Evolutionary conservation across 2,797 vertebrate genomes (phyloP).

Genomic region (Capromys pilorides): DNA sequence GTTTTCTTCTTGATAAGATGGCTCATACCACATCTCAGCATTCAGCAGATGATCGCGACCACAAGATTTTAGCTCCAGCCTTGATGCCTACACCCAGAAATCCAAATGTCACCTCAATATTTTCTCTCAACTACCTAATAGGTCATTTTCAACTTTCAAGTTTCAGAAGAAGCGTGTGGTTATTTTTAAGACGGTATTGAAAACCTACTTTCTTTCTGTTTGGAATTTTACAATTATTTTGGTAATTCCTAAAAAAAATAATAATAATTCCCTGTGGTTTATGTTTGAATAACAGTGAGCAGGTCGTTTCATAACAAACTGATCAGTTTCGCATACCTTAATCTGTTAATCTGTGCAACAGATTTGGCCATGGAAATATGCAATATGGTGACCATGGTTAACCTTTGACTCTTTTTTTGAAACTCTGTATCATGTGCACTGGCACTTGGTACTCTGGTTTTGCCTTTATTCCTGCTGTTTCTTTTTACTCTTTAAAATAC

Average conservation of each 20-base stretch:
- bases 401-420: no score
- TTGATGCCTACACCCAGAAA: not conserved
- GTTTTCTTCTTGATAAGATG: not conserved
- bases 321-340: no score
- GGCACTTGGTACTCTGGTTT: no score
- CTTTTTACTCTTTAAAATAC: no score
- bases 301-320: not conserved
- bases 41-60: not conserved
- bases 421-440: no score
- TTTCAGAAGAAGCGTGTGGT: not conserved
- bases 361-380: no score
- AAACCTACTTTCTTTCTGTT: not conserved
- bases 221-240: not conserved
- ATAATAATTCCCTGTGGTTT: not conserved
- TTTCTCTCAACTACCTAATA: no score
- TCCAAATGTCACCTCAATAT: not conserved
- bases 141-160: not conserved
- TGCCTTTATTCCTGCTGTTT: no score
- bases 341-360: no score
- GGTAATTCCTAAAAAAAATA: not conserved
- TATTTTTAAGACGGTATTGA: not conserved
- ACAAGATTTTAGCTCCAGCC: not conserved
- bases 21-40: not conserved
- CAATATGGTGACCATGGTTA: no score
- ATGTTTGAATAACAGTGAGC: not conserved